Base-by-base conservation (phyloP, 2,113 vertebrate genomes). In the Solenodon paradoxus region DNA sequence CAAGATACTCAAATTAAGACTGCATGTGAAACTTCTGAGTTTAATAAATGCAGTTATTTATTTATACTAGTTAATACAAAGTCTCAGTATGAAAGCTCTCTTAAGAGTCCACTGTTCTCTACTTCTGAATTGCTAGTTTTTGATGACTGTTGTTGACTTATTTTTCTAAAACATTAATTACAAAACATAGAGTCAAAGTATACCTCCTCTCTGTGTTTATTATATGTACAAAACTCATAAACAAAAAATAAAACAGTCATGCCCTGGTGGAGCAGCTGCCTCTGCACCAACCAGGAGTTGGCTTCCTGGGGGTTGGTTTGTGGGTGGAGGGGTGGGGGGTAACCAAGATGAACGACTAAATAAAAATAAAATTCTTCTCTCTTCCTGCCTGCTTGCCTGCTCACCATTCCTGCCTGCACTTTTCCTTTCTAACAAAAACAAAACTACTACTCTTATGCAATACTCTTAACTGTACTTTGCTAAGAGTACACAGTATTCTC, bases 31-130 rank as follows among this genome's bases (percentile, higher is more conserved):
- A 53, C 19, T 57, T 82, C 32, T 72, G 12, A 53, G 49, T 86
- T 72, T 77, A 96, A 90, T 95, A 82, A 92, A 89, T 95, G 19
- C 55, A 78, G 72, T 17, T 32, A 82, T 55, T 51, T 75, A 47
- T 32, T 88, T 77, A 42, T 45, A 53, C 45, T 2, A 35, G 26
- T 89, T 66, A 57, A 53, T 59, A 57, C 35, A 88, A 71, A 75
- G 20, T 32, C 5, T 82, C 22, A 38, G 5, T 86, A 22, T 92
- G 40, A 89, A 95, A 85, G 20, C 15, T 57, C 17, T 59, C 38
- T 47, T 77, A 30, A 86, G 45, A 63, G 45, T 64, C 45, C 9
- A 35, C n/a, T 82, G 9, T 81, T 81, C 49, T 88, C 92, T 63
- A 53, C 26, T 86, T 72, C 47, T 66, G 20, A 72, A 57, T 95